A percentile compares a stretch with the other conserved stretches of the same genome.
phyloP scores from a whole-genome alignment of 2,888 invertebrate genomes.

The Mystacides longicornis region DNA sequence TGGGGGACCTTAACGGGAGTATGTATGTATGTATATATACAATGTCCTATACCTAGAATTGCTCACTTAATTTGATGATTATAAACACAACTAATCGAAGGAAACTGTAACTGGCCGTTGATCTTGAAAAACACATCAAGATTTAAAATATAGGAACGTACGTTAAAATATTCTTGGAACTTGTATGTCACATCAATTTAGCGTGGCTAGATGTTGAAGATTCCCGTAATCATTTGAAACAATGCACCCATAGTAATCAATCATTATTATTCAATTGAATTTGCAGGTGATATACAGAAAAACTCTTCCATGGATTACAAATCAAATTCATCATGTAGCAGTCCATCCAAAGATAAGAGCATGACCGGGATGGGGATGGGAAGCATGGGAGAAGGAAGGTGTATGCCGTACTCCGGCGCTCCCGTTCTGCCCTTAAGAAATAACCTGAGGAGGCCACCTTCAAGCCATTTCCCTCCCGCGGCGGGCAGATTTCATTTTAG shows the following conservation, averaged over 20 bases:
- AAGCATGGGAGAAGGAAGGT: conserved; percentile 51
- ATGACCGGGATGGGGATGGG: conserved; percentile 45
- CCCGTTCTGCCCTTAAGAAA: conserved; percentile 71
- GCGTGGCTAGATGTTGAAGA: too few species aligned
- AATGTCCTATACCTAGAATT: too few species aligned
- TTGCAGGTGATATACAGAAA: conserved; percentile 77
- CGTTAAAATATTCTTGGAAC: too few species aligned
- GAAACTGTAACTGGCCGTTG: too few species aligned
- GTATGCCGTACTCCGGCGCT: conserved; percentile 55
- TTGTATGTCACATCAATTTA: too few species aligned
- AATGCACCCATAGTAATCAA: neutral
- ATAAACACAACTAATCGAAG: too few species aligned
- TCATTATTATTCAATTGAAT: neutral
- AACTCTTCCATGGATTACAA: conserved; percentile 85
- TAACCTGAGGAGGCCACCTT: conserved; percentile 57
- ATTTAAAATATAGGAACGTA: too few species aligned
- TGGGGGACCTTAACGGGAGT: too few species aligned
- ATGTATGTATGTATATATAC: too few species aligned
- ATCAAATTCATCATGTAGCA: conserved; percentile 80
- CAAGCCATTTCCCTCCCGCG: conserved; percentile 65
- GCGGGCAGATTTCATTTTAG: conserved; percentile 78
- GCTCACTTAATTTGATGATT: too few species aligned
- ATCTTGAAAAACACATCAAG: too few species aligned
- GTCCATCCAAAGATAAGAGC: conserved; percentile 69
- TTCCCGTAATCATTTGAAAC: neutral